Percentiles rank a stretch among this genome's conserved stretches.
Evolutionary conservation across 2,888 invertebrate species (phyloP).

Genomic region (Leptinotarsa tumamoca): DNA sequence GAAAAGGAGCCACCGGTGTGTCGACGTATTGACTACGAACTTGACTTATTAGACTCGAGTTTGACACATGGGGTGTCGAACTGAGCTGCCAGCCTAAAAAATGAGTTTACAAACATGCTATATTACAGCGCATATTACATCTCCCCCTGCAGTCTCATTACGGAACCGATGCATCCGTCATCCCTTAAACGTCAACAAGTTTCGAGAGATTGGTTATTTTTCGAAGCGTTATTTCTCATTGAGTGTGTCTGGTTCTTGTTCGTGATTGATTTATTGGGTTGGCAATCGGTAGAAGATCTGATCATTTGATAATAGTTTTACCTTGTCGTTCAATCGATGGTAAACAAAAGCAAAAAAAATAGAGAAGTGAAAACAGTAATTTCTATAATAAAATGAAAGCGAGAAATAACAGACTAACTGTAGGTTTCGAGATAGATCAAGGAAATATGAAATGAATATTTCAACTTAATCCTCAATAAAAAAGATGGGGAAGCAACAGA

Average conservation of each 20-base stretch:
- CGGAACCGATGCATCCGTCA: conserved; percentile 33
- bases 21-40: conserved; percentile 57
- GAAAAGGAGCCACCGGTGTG: conserved; percentile 55
- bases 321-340: too few species aligned
- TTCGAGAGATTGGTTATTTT: conserved; percentile 17
- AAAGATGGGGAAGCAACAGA: too few species aligned
- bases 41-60: conserved; percentile 64
- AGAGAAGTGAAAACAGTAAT: too few species aligned
- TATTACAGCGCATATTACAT: conserved; percentile 37
- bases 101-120: conserved; percentile 61
- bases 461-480: too few species aligned
- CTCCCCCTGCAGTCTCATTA: conserved; percentile 31
- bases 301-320: not conserved
- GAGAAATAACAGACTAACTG: too few species aligned
- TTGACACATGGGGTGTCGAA: conserved; percentile 66
- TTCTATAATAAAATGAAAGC: too few species aligned
- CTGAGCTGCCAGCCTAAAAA: conserved; percentile 60
- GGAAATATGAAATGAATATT: too few species aligned
- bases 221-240: conserved; percentile 18
- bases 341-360: too few species aligned
- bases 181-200: conserved; percentile 31
- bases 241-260: conserved; percentile 1
- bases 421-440: too few species aligned
- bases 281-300: not conserved
- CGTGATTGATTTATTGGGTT: conserved; percentile 11